Conservation (phyloP, 64 coral and sea anemone genomes). For the Cladopsammia gracilis region DNA sequence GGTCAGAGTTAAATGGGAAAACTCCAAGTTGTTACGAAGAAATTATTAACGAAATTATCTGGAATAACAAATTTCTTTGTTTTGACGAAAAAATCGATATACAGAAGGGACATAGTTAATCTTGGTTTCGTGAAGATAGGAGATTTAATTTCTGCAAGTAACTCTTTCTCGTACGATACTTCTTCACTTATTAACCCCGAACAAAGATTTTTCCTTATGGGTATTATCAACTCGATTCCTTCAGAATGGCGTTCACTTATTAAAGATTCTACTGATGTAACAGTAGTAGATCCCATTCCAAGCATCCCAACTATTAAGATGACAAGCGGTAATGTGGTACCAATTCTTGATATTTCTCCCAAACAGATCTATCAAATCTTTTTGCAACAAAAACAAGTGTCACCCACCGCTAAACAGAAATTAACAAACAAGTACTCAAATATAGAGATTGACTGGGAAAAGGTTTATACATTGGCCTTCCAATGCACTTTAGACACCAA, state of each 20-base stretch:
- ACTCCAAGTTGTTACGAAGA: too few relatives aligned
- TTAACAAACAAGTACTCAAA: not conserved
- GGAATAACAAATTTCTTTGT: too few relatives aligned
- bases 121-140: too few relatives aligned
- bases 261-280: not conserved
- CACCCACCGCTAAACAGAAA: slow-evolving; percentile 3
- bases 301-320: not conserved
- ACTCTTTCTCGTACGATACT: not conserved
- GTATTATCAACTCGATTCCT: slow-evolving; percentile 1
- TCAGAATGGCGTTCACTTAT: not conserved
- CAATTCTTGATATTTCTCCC: slow-evolving; percentile 6
- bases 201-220: not conserved
- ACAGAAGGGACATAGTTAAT: too few relatives aligned
- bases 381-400: slow-evolving; percentile 4
- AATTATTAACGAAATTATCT: too few relatives aligned
- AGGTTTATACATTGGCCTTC: not conserved
- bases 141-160: too few relatives aligned
- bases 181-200: too few relatives aligned
- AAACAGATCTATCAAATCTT: slow-evolving; percentile 16
- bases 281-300: not conserved
- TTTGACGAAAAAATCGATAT: too few relatives aligned
- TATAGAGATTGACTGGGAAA: slow-evolving; percentile 6
- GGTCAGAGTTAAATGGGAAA: too few relatives aligned
- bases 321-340: slow-evolving; percentile 3
- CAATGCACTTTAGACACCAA: not conserved